phyloP scores from a whole-genome alignment of 2,797 vertebrate genomes.

The Decapterus maruadsi region DNA sequence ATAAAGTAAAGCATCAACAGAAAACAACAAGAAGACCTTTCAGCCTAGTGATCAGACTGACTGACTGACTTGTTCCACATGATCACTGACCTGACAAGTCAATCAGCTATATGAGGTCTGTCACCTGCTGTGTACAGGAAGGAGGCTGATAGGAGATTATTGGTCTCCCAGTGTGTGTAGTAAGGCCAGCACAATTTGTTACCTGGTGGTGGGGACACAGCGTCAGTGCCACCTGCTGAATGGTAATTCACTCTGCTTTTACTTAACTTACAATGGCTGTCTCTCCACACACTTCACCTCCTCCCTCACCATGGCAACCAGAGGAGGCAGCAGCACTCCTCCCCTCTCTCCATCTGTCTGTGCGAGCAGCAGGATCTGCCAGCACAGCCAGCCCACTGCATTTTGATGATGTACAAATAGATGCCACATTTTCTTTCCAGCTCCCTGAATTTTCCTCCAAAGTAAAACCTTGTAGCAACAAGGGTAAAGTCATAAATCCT shows the following conservation, averaged over 20 bases:
- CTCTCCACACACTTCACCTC: slow-evolving; percentile 41
- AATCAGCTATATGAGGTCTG: slow-evolving; percentile 44
- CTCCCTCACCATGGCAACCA: slow-evolving; percentile 75
- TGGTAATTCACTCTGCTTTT: slow-evolving; percentile 66
- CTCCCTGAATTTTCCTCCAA: slow-evolving; percentile 29
- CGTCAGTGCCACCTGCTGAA: slow-evolving; percentile 58
- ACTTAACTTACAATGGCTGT: slow-evolving; percentile 51
- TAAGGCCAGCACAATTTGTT: slow-evolving; percentile 62
- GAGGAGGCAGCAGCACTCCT: slow-evolving; percentile 41
- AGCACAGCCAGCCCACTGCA: slow-evolving; percentile 7
- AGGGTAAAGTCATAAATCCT: not conserved
- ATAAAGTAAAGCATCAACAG: too few species aligned
- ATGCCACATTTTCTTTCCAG: slow-evolving; percentile 9
- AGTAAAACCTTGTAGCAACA: slow-evolving; percentile 11
- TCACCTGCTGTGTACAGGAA: slow-evolving; percentile 43
- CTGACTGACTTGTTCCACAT: slow-evolving; percentile 21
- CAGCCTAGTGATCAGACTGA: slow-evolving; percentile 9
- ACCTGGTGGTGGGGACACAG: slow-evolving; percentile 50
- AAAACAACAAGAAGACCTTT: not conserved
- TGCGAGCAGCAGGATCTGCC: slow-evolving; percentile 37
- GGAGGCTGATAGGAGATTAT: slow-evolving; percentile 59
- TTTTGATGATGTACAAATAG: slow-evolving; percentile 42
- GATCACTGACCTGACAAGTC: slow-evolving; percentile 54
- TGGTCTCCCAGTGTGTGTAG: slow-evolving; percentile 45
- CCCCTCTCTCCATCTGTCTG: slow-evolving; percentile 51